Base-by-base conservation (phyloP, 2,888 invertebrate genomes). In the Danaus chrysippus region DNA sequence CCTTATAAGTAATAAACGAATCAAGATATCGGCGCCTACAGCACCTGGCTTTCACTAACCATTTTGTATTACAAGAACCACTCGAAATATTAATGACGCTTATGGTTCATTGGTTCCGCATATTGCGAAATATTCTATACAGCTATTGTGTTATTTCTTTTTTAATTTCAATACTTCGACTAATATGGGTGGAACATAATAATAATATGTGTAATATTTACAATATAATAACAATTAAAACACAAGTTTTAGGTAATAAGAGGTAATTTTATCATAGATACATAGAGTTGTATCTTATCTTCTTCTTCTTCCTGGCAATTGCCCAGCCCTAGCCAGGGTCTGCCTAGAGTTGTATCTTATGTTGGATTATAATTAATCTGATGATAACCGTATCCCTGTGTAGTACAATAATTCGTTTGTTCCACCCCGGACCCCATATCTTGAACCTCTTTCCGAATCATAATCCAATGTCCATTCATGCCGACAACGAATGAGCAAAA, bases 391-490 rank as follows among this genome's bases (percentile, higher is more conserved):
- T 41, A 6, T 42, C 42, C 19, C 73, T 66, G 72, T 68, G 70
- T 72, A 65, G 63, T 59, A 68, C 66, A 68, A 60, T 71, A 81
- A 44, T 49, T 78, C 77, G 73, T 79, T 78, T 64, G 76, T 77
- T 77, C 73, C 73, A 74, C 66, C 64, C 68, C 71, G 49, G 17
- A 17, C 70, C 72, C 79, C 77, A 76, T 74, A 70, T 68, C 74
- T 74, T 73, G 72, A 79, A 83, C 82, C 79, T 81, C 79, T 79
- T 77, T 78, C 78, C 84, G 81, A 79, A 83, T 88, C 86, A 85
- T 86, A 87, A 89, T 86, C 87, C 86, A 83, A 86, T 86, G 83
- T 82, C 82, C 84, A 86, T 88, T 85, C 80, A 87, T 84, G 82
- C 78, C 75, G 71, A 79, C 81, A 84, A 79, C 82, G 89, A 87